Conservation (phyloP, 2,113 vertebrate genomes). For the Psophia crepitans region DNA sequence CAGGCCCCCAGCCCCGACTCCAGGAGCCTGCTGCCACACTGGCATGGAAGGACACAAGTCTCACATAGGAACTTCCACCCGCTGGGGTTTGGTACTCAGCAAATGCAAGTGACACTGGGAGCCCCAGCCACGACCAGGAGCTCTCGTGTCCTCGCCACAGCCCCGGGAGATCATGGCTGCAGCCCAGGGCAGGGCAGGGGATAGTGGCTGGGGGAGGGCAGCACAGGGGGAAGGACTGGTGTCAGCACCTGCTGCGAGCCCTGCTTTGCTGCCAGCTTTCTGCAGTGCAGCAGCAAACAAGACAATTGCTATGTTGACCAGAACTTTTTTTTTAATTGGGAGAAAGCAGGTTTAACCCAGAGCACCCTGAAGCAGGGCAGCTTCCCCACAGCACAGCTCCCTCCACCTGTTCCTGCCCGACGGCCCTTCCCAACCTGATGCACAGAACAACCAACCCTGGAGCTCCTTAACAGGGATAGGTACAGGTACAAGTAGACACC, state of each 20-base stretch:
- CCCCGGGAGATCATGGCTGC: not conserved
- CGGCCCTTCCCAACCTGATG: accelerated
- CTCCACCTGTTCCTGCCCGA: not conserved
- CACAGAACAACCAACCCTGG: not conserved
- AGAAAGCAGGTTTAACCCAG: not conserved
- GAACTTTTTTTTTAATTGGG: not conserved
- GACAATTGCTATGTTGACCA: not conserved
- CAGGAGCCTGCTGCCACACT: accelerated
- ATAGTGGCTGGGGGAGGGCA: not conserved
- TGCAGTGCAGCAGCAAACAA: not conserved
- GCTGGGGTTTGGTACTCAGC: not conserved
- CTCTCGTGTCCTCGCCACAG: not conserved
- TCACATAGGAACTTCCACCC: accelerated
- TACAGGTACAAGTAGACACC: not conserved
- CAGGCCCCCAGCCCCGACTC: too few species aligned
- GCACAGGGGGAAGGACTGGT: not conserved
- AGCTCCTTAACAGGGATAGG: not conserved
- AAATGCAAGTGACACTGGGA: not conserved
- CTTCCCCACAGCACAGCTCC: not conserved
- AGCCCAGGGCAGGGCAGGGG: not conserved
- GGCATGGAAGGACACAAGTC: not conserved
- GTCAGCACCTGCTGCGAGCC: not conserved
- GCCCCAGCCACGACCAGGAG: accelerated
- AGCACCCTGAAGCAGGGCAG: not conserved
- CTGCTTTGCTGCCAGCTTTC: not conserved